Conservation (phyloP, 2,888 invertebrate species). For the Drosophila lutescens region DNA sequence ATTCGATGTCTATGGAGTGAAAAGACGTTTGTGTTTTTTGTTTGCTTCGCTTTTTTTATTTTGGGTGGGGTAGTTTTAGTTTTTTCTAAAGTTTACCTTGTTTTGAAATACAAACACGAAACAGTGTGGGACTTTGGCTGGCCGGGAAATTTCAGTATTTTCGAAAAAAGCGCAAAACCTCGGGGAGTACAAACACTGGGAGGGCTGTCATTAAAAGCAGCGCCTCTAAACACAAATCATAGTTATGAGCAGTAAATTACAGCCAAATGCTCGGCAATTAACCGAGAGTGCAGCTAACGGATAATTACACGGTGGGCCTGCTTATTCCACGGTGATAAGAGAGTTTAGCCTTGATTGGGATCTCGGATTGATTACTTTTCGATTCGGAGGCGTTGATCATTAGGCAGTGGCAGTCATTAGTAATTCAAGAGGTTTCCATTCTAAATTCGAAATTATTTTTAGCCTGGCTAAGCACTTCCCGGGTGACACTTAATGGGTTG, state of each 20-base stretch:
- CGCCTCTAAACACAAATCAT: slow-evolving; percentile 40
- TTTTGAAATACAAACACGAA: slow-evolving; percentile 35
- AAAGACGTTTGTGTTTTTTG: slow-evolving; percentile 24
- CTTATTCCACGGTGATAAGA: slow-evolving; percentile 27
- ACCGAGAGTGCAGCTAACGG: slow-evolving; percentile 18
- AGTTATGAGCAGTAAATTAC: slow-evolving; percentile 42
- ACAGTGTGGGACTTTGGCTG: slow-evolving; percentile 29
- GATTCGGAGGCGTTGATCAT: slow-evolving; percentile 15
- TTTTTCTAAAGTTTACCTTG: slow-evolving; percentile 29
- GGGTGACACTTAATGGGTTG: slow-evolving; percentile 11
- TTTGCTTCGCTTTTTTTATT: slow-evolving; percentile 1
- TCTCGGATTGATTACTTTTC: slow-evolving; percentile 8
- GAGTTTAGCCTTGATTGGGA: slow-evolving; percentile 27
- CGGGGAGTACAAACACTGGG: slow-evolving; percentile 21
- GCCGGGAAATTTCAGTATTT: slow-evolving; percentile 9
- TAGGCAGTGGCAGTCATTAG: slow-evolving; percentile 10
- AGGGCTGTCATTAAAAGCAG: slow-evolving; percentile 30
- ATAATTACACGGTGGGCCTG: slow-evolving; percentile 31
- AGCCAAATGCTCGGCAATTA: slow-evolving; percentile 35
- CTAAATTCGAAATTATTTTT: slow-evolving; percentile 1
- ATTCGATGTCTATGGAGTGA: slow-evolving; percentile 42
- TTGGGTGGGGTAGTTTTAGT: slow-evolving; percentile 16
- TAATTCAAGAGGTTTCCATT: slow-evolving; percentile 16
- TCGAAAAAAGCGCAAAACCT: slow-evolving; percentile 1
- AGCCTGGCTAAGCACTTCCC: slow-evolving; percentile 3